Base-by-base conservation (phyloP, 2,888 invertebrate genomes). In the Hemithea aestivaria region DNA sequence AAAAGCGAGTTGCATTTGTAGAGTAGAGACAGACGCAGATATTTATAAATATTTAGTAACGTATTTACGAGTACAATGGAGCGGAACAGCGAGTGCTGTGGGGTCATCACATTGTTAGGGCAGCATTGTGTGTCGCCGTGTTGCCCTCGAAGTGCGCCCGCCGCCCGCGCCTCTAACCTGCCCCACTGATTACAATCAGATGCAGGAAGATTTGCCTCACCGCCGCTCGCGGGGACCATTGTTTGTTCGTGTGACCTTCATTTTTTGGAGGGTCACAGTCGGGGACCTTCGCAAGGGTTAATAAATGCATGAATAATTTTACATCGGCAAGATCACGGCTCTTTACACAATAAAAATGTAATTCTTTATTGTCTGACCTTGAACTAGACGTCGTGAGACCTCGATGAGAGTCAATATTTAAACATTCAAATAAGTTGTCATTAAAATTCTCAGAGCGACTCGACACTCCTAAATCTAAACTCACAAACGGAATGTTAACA, bases 41-140 rank as follows among this genome's bases (percentile, higher is more conserved):
- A 38, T 53, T 51, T 58, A 54, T 66, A 67, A 72, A 72, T 66
- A 72, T 72, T 71, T 66, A 60, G 66, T 62, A 66, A 66, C 62
- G 56, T 57, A 57, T 64, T 61, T 57, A 60, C 56, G 56, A 53
- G 58, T 48, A 72, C 73, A 72, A 73, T 72, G 58, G 61, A 51
- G 58, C 58, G 56, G 58, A 62, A 67, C 60, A 62, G 61, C 59
- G 59, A 62, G 60, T 53, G 56, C n/a, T n/a, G n/a, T 64, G 65
- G 61, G 68, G 68, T 65, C 66, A 66, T 46, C 51, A 59, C 62
- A 66, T 72, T 72, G 72, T 71, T 72, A 57, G 59, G 6, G 12
- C 27, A 31, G 46, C 40, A 43, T 47, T 45, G 43, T 49, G 44
- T 35, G 48, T 35, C 39, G 40, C 27, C n/a, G 34, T 11, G 31